Evolutionary conservation across 2,888 invertebrate genomes (phyloP).

Genomic region (Chironomus riparius): DNA sequence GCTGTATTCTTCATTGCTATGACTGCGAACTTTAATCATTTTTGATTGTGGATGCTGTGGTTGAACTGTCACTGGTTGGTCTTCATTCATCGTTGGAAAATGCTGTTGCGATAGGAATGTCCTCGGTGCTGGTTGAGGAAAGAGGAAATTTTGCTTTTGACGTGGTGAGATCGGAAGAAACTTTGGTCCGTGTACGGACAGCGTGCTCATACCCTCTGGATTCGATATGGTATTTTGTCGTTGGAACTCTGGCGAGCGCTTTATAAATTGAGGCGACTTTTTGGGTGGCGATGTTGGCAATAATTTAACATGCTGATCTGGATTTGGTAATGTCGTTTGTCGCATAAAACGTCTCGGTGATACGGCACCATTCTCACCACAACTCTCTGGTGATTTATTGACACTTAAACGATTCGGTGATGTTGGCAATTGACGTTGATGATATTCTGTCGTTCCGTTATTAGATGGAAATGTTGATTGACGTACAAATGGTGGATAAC

Average conservation of each 20-base stretch:
- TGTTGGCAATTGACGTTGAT: constrained; percentile 33
- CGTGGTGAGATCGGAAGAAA: constrained; percentile 41
- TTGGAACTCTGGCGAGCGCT: constrained; percentile 40
- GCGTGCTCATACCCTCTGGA: constrained; percentile 39
- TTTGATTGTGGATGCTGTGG: constrained; percentile 38
- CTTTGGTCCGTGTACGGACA: constrained; percentile 36
- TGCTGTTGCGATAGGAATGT: constrained; percentile 41
- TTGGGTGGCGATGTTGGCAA: constrained; percentile 42
- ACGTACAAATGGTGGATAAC: constrained; percentile 39
- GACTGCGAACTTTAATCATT: constrained; percentile 42
- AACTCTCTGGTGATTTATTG: constrained; percentile 28
- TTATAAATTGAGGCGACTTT: constrained; percentile 38
- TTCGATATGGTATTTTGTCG: constrained; percentile 41
- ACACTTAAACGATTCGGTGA: constrained; percentile 34
- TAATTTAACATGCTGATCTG: constrained; percentile 40
- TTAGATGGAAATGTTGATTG: constrained; percentile 40
- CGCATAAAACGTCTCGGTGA: constrained; percentile 35
- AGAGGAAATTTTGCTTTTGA: constrained; percentile 40
- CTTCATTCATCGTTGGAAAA: constrained; percentile 38
- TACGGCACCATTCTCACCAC: constrained; percentile 31
- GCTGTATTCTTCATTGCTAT: constrained; percentile 42
- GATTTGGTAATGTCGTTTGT: constrained; percentile 41
- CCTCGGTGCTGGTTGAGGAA: constrained; percentile 35
- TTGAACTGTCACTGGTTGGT: constrained; percentile 33
- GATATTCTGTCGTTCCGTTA: constrained; percentile 28